Percentiles rank a stretch among this genome's conserved stretches.
These are phyloP conservation scores for Protomyctophum bolini DNA, from an alignment of 2,113 vertebrate species.

Conservation along the genomic window DNA sequence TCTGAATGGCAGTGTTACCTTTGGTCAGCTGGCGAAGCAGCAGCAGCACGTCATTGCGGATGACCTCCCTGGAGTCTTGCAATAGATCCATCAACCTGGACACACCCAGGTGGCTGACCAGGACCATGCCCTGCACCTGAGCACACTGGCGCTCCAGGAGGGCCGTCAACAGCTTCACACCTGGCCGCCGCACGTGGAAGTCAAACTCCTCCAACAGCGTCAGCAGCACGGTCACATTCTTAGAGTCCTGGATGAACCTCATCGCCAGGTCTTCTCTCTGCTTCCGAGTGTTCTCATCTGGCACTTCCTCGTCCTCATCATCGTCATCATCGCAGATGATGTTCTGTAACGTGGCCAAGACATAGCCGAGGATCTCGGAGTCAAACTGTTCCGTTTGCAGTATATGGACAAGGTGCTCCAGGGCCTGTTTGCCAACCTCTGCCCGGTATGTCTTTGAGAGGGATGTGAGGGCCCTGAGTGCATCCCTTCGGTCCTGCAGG, in stretches of 20 bases:
- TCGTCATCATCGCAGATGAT: conserved; percentile 88
- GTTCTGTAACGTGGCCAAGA: conserved; percentile 93
- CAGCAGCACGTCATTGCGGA: conserved; percentile 94
- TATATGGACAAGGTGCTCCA: conserved; percentile 92
- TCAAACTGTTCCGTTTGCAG: conserved; percentile 95
- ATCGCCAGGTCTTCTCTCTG: conserved; percentile 78
- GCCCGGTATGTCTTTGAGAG: conserved; percentile 96
- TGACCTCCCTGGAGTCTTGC: conserved; percentile 96
- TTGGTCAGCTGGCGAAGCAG: conserved; percentile 95
- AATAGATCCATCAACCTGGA: conserved; percentile 96
- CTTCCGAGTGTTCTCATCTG: conserved; percentile 87
- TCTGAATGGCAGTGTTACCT: conserved; percentile 97
- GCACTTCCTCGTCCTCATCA: conserved; percentile 77
- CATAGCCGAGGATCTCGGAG: conserved; percentile 98
- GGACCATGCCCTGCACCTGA: conserved; percentile 93
- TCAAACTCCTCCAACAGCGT: conserved; percentile 96
- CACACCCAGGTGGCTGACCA: conserved; percentile 98
- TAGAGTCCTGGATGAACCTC: conserved; percentile 90
- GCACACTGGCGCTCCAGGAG: conserved; percentile 90
- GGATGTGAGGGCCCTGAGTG: conserved; percentile 93
- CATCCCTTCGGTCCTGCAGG: conserved; percentile 93
- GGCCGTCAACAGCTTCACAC: conserved; percentile 91
- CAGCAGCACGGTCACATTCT: conserved; percentile 90
- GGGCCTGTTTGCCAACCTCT: conserved; percentile 94
- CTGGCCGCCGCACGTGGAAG: conserved; percentile 97